phyloP scores from a whole-genome alignment of 2,888 invertebrate species.

The Torymus aiolomorphi region DNA sequence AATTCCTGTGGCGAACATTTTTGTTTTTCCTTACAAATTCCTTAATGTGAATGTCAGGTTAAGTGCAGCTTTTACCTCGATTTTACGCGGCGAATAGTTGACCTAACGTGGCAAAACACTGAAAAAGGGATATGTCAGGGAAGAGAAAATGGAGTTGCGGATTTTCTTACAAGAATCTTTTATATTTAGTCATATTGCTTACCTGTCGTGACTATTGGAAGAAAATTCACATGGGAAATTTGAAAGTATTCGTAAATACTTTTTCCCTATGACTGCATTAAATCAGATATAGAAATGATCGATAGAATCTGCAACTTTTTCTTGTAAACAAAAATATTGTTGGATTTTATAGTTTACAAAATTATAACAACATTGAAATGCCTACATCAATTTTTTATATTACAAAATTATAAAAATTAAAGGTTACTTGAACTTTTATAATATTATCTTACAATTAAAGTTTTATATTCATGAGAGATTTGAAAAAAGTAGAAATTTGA shows the following conservation, averaged over 20 bases:
- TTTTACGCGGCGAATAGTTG: background rate
- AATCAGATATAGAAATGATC: background rate
- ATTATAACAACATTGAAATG: too few species aligned
- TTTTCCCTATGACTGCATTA: background rate
- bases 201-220: conserved; percentile 3
- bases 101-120: conserved; percentile 24
- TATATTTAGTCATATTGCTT: conserved; percentile 12
- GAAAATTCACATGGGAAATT: conserved; percentile 15
- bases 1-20: background rate
- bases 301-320: too few species aligned
- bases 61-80: background rate
- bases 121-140: conserved; percentile 58
- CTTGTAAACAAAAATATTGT: too few species aligned
- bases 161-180: conserved; percentile 52
- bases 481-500: too few species aligned
- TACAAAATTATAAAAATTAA: too few species aligned
- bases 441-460: too few species aligned
- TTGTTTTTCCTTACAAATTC: too few species aligned
- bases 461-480: too few species aligned
- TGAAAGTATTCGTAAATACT: conserved; percentile 1
- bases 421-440: too few species aligned
- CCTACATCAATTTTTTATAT: too few species aligned
- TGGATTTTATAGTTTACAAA: too few species aligned
- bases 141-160: conserved; percentile 58
- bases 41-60: too few species aligned